phyloP scores from a whole-genome alignment of 1,140 invertebrate species.

The Lanistes nyassanus region DNA sequence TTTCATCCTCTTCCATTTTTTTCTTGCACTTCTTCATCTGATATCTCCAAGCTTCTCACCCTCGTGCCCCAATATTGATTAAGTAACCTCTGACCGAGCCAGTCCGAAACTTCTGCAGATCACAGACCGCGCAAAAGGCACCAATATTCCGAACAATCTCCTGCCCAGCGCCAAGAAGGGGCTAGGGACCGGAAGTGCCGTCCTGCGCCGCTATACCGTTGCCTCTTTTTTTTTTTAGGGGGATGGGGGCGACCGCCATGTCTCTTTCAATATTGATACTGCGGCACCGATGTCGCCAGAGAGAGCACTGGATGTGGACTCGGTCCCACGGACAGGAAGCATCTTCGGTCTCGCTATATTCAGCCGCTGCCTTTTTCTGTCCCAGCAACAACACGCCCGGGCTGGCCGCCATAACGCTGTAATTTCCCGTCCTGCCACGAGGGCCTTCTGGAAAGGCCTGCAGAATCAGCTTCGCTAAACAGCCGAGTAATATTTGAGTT shows the following conservation, averaged over 20 bases:
- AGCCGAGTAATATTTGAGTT: slow-evolving; percentile 28
- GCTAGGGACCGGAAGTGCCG: too few species aligned
- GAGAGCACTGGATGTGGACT: background rate
- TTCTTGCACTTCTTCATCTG: too few species aligned
- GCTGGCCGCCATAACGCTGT: background rate
- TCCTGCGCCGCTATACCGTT: too few species aligned
- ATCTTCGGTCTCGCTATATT: background rate
- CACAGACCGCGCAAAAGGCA: too few species aligned
- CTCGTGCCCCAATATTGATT: too few species aligned
- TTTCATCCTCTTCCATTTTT: background rate
- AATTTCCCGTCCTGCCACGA: slow-evolving; percentile 22
- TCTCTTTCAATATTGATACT: slow-evolving; percentile 25
- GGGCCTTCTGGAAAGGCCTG: background rate
- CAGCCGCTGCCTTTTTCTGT: slow-evolving; percentile 5
- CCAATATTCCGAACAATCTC: too few species aligned
- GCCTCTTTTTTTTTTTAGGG: too few species aligned
- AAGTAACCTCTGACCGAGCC: too few species aligned
- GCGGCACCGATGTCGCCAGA: background rate
- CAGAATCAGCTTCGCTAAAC: slow-evolving; percentile 16
- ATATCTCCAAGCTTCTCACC: too few species aligned
- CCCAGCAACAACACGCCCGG: slow-evolving; percentile 7
- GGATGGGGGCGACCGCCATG: background rate
- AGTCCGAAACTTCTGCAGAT: too few species aligned
- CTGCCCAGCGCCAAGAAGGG: too few species aligned
- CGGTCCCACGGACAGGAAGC: background rate